Conservation (phyloP, 2,113 vertebrate species). For the Chaetura pelagica region DNA sequence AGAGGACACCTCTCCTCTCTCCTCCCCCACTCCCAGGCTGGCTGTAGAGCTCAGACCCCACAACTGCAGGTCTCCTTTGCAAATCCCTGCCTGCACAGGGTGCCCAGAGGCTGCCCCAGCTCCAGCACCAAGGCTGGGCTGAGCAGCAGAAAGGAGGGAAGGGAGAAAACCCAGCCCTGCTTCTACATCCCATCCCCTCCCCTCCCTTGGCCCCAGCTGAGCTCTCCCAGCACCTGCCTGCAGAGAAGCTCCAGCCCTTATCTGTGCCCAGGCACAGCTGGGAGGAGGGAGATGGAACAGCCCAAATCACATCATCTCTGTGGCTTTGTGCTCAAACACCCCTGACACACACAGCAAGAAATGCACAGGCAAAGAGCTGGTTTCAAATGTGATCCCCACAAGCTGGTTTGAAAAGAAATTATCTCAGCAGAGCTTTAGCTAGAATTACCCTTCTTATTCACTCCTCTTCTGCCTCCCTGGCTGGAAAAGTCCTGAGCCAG, state of each 20-base stretch:
- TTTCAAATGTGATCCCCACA: background rate
- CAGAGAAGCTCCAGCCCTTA: constrained; percentile 2
- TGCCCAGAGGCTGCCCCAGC: background rate
- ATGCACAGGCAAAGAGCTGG: background rate
- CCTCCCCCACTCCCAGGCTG: background rate
- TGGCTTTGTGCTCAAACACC: constrained; percentile 35
- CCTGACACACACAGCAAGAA: constrained; percentile 49
- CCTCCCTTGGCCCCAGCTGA: background rate
- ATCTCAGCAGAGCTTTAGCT: background rate
- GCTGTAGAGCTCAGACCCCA: background rate
- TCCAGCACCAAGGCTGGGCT: background rate
- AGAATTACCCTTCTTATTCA: background rate
- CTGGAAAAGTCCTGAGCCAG: constrained; percentile 27
- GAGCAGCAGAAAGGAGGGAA: background rate
- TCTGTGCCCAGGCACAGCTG: constrained; percentile 46
- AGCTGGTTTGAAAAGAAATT: constrained; percentile 9
- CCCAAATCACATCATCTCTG: constrained; percentile 57
- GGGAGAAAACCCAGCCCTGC: background rate
- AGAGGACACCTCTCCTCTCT: background rate
- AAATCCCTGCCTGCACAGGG: accelerated
- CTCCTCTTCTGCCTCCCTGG: background rate
- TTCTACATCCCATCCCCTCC: background rate
- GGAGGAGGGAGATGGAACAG: background rate
- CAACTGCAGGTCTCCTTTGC: background rate
- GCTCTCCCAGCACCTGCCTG: constrained; percentile 65